Evolutionary conservation across 2,797 vertebrate genomes (phyloP), one percentile per base, ranked within the genome.

Genomic region (Cetoscarus ocellatus): DNA sequence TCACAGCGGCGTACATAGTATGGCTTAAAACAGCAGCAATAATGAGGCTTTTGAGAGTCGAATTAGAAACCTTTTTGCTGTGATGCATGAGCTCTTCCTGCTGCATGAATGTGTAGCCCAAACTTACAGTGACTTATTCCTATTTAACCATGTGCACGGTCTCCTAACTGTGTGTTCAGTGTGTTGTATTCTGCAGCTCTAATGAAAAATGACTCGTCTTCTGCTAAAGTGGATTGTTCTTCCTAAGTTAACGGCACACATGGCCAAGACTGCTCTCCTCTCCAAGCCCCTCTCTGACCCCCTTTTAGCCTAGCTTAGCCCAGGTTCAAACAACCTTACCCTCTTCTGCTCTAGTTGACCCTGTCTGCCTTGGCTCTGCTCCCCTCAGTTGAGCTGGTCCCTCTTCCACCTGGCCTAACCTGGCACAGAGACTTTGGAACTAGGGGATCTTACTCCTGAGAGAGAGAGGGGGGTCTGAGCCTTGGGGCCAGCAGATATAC

Each of bases 201-300:
- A 5, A 70, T 89, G 86, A 91, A 83, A 68, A 86, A 92, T 90
- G 84, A 73, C 66, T 70, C 17, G 34, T 91, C 80, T 75, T 84
- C 76, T 55, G 60, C 73, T 36, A 34, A 10, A 18, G 64, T 64
- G 82, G 82, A 88, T 84, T 73, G 77, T 88, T 89, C 79, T 66
- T 48, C 53, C 34, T 8, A 11, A 78, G 58, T 79, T 62, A 38
- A 9, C 62, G n/a, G 40, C 75, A 39, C 65, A 82, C 83, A 86
- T 84, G 88, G 84, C 81, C 56, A 0, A 3, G 54, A n/a, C 61
- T 3, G 43, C 79, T 61, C 53, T 34, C 34, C 11, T 51, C 11
- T 44, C 36, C 17, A 12, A 11, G 42, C 34, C 64, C 73, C 59
- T 39, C 68, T 73, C 60, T 10, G 40, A 49, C 43, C 10, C 40